A percentile compares a stretch with the other conserved stretches of the same genome.
Conservation (phyloP, 2,888 invertebrate species). For the Sarcophaga carnaria region DNA sequence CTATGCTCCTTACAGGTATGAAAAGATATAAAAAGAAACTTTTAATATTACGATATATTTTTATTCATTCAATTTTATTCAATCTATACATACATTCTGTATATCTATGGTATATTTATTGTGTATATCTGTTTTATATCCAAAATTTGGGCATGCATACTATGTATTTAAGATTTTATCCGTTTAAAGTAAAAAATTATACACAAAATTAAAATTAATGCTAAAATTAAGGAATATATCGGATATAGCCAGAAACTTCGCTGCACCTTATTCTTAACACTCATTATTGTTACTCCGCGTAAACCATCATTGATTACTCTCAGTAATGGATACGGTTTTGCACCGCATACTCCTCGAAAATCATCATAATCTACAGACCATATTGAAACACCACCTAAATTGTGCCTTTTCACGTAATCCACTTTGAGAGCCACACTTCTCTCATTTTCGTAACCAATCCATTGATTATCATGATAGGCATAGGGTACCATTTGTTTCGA, state of each 20-base stretch:
- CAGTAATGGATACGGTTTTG: constrained; percentile 84
- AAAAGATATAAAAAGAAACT: too few relatives aligned
- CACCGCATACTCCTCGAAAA: constrained; percentile 85
- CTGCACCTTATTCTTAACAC: background rate
- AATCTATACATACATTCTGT: too few relatives aligned
- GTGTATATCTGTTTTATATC: too few relatives aligned
- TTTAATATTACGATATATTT: too few relatives aligned
- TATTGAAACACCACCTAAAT: constrained; percentile 86
- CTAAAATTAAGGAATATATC: too few relatives aligned
- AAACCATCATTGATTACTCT: constrained; percentile 22
- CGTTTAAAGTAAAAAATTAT: too few relatives aligned
- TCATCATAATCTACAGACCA: constrained; percentile 91
- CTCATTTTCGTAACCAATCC: constrained; percentile 87
- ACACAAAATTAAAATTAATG: too few relatives aligned
- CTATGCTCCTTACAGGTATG: too few relatives aligned
- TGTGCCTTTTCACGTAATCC: constrained; percentile 79
- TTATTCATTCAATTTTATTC: too few relatives aligned
- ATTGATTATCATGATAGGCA: constrained; percentile 84
- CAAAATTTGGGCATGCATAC: too few relatives aligned
- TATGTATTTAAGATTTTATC: too few relatives aligned
- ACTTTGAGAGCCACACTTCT: constrained; percentile 82
- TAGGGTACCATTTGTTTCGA: constrained; percentile 88
- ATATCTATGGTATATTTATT: too few relatives aligned
- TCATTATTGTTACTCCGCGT: background rate
- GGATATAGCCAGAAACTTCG: background rate